Percentiles rank a stretch among this genome's conserved stretches.
Conservation (phyloP, 92 coral and sea anemone genomes). For the Palythoa grandis region DNA sequence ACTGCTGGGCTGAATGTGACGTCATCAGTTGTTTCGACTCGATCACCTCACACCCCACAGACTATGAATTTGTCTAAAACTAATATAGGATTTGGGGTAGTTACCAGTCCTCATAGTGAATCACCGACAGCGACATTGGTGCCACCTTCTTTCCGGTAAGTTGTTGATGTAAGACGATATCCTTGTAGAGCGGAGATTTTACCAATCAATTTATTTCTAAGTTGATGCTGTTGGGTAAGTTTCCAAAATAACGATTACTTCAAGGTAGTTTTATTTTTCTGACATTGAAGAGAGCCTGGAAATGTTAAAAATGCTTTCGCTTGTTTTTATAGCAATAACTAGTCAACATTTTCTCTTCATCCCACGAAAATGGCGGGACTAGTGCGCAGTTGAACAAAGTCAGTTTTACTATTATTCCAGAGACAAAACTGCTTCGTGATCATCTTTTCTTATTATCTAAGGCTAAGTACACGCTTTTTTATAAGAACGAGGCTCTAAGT, state of each 20-base stretch:
- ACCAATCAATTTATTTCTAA: not conserved
- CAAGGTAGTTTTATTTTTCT: too few species aligned
- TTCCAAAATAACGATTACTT: too few species aligned
- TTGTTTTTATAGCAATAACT: too few species aligned
- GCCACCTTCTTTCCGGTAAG: constrained; percentile 82
- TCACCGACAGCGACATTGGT: constrained; percentile 69
- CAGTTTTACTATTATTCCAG: too few species aligned
- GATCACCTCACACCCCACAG: constrained; percentile 68
- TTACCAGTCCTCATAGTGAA: constrained; percentile 75
- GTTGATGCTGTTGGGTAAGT: not conserved
- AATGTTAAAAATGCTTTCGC: too few species aligned
- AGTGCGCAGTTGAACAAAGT: too few species aligned
- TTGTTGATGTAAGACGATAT: not conserved
- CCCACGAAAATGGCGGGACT: too few species aligned
- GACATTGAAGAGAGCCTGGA: too few species aligned
- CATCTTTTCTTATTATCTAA: too few species aligned
- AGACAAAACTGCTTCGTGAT: too few species aligned
- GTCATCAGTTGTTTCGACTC: constrained; percentile 62
- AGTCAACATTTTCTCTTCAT: too few species aligned
- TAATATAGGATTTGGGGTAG: constrained; percentile 81
- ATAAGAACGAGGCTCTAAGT: not conserved
- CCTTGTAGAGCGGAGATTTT: not conserved
- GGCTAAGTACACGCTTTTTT: too few species aligned
- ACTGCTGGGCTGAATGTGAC: constrained; percentile 50
- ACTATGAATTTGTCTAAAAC: constrained; percentile 80